Conservation (phyloP, 2,888 invertebrate species). For the Trachelus stipa region DNA sequence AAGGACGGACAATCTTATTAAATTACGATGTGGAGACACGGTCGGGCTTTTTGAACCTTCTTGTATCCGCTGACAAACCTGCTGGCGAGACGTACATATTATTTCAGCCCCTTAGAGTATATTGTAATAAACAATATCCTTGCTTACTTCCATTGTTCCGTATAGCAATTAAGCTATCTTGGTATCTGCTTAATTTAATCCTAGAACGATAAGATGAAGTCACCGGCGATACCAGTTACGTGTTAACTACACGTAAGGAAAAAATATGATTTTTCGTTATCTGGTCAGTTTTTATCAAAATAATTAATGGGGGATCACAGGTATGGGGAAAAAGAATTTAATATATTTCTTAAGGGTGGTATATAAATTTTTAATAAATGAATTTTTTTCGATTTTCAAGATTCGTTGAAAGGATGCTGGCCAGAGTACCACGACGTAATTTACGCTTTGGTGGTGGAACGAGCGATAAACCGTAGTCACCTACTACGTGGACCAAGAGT, state of each 20-base stretch:
- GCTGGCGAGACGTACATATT: background rate
- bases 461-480: constrained; percentile 41
- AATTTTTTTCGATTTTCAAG: background rate
- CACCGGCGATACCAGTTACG: no score
- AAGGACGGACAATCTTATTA: constrained; percentile 35
- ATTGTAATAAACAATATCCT: background rate
- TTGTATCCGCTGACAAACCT: background rate
- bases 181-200: background rate
- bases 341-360: background rate
- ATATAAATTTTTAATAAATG: background rate
- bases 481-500: constrained; percentile 8
- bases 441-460: constrained; percentile 35
- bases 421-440: constrained; percentile 23
- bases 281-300: background rate
- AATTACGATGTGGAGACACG: constrained; percentile 29
- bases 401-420: background rate
- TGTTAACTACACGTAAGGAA: no score
- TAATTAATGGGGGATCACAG: background rate
- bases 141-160: background rate
- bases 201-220: no score
- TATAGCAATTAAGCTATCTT: background rate
- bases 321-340: background rate
- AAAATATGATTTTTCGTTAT: no score
- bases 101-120: background rate
- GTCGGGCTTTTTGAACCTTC: constrained; percentile 12